Conservation (phyloP, 2,888 invertebrate species). For the Drosophila acutilabella region DNA sequence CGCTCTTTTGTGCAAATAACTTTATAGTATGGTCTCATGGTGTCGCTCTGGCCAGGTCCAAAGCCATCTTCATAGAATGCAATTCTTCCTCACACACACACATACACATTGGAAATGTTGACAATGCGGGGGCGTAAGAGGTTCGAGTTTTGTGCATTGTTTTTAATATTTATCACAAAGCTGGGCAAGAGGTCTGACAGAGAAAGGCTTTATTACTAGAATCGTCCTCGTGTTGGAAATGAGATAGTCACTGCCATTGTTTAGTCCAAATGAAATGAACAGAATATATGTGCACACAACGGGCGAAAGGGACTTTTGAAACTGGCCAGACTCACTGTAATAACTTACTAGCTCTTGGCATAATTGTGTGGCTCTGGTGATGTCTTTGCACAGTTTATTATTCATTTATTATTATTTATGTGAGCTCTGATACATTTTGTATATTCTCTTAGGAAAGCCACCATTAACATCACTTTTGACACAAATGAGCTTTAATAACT, state of each 20-base stretch:
- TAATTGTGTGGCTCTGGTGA: conserved; percentile 36
- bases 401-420: conserved; percentile 66
- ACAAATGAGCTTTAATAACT: conserved; percentile 29
- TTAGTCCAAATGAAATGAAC: conserved; percentile 71
- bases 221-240: conserved; percentile 56
- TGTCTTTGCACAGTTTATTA: conserved; percentile 12
- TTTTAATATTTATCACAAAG: conserved; percentile 69
- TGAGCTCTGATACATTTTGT: conserved; percentile 12
- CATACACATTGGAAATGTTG: conserved; percentile 38
- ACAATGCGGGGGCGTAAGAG: conserved; percentile 40
- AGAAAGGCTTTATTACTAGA: conserved; percentile 12
- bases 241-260: conserved; percentile 75
- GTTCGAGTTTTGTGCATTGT: conserved; percentile 68
- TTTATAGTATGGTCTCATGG: conserved; percentile 47
- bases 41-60: conserved; percentile 40
- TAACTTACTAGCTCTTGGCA: conserved; percentile 69
- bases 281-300: conserved; percentile 50
- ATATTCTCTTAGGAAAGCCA: conserved; percentile 6
- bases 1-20: conserved; percentile 74
- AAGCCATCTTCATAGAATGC: conserved; percentile 51
- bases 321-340: conserved; percentile 36
- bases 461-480: conserved; percentile 19
- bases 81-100: conserved; percentile 30
- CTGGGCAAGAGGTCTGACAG: conserved; percentile 24
- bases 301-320: conserved; percentile 35